Percentiles rank a stretch among this genome's conserved stretches.
These are phyloP conservation scores for Chesias legatella DNA, from an alignment of 2,888 invertebrate species.

Conservation along the genomic window DNA sequence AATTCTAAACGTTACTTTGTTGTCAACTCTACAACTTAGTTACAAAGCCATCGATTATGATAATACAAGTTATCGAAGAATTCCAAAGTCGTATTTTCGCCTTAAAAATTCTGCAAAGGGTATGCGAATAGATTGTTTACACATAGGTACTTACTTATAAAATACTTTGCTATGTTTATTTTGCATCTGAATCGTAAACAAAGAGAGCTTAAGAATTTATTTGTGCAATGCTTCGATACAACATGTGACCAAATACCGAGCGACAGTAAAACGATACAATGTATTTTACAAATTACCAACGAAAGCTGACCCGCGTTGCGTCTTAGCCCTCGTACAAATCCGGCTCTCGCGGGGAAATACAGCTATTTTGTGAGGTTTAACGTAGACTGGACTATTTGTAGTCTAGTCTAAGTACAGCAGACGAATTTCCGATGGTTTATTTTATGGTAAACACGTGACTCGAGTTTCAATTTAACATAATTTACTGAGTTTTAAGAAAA, in stretches of 20 bases:
- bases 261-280: conserved; percentile 19
- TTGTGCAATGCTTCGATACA: conserved; percentile 12
- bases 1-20: no score
- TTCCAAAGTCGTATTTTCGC: no score
- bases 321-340: background rate
- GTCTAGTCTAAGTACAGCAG: conserved; percentile 30
- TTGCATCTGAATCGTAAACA: background rate
- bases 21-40: no score
- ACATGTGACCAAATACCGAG: conserved; percentile 13
- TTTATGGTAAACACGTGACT: conserved; percentile 31
- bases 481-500: conserved; percentile 10
- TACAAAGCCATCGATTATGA: no score
- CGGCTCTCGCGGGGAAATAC: background rate
- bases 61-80: no score
- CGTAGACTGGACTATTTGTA: conserved; percentile 24
- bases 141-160: background rate
- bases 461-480: conserved; percentile 21
- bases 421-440: conserved; percentile 33
- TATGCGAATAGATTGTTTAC: no score
- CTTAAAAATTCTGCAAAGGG: no score
- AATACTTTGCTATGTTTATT: background rate
- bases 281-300: conserved; percentile 15
- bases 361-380: conserved; percentile 2
- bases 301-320: conserved; percentile 1
- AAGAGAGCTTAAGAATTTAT: conserved; percentile 11